Evolutionary conservation across 1,140 invertebrate species (phyloP).

Genomic region (Macrostomum lignano): DNA sequence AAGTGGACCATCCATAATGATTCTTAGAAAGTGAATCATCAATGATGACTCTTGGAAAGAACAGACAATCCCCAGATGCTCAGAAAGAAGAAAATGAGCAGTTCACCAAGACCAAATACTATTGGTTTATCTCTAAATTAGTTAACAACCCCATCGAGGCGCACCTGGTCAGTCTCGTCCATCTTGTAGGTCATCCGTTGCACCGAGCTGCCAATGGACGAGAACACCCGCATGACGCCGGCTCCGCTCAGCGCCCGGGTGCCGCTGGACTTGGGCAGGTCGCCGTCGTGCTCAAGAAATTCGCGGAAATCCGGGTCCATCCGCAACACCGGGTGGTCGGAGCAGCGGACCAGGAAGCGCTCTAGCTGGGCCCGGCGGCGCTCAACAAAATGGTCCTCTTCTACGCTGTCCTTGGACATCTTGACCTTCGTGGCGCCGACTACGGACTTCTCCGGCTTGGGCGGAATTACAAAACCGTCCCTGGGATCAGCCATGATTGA

Average conservation of each 20-base stretch:
- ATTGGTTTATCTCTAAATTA: conserved; percentile 3
- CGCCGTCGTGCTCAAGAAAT: conserved; percentile 68
- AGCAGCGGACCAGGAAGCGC: conserved; percentile 62
- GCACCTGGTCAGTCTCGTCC: conserved; percentile 86
- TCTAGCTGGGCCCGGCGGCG: conserved; percentile 53
- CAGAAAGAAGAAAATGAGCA: too few relatives aligned
- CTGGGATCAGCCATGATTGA: too few relatives aligned
- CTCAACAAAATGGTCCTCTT: conserved; percentile 52
- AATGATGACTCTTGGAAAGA: too few relatives aligned
- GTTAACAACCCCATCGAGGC: conserved; percentile 11
- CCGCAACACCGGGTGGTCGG: conserved; percentile 55
- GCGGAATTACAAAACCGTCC: conserved; percentile 71
- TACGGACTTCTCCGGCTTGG: conserved; percentile 83
- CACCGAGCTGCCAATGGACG: conserved; percentile 80
- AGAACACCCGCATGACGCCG: conserved; percentile 70
- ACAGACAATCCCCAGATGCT: too few relatives aligned
- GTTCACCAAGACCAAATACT: conserved; percentile 6
- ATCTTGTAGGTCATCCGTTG: conserved; percentile 96
- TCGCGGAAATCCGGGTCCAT: conserved; percentile 82
- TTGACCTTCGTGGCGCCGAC: conserved; percentile 83
- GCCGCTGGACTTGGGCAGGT: conserved; percentile 70
- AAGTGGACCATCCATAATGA: too few relatives aligned
- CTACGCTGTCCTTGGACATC: conserved; percentile 41
- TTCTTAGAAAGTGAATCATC: too few relatives aligned
- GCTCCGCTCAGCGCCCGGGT: conserved; percentile 82